Conservation (phyloP, 2,113 vertebrate species). For the Dipodomys ordii region DNA sequence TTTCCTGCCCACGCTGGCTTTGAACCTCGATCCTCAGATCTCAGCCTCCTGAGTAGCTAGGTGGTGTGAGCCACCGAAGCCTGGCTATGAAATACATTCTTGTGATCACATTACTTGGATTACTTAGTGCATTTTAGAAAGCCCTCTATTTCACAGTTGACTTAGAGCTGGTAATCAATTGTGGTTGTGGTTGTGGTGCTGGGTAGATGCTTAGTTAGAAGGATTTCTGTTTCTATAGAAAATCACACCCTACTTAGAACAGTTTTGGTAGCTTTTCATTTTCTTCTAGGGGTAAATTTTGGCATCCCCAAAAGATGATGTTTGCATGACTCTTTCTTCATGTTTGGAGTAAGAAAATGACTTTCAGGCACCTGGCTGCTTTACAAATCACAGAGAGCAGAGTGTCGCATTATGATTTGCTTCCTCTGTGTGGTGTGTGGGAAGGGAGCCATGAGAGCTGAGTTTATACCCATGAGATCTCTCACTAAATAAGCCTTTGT, state of each 20-base stretch:
- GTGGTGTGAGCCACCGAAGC: too few species aligned
- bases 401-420: background rate
- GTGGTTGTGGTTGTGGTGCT: background rate
- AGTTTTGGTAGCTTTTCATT: background rate
- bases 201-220: background rate
- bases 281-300: slow-evolving; percentile 18
- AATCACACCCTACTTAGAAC: background rate
- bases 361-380: background rate
- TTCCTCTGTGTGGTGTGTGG: background rate
- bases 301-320: background rate
- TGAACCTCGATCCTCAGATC: too few species aligned
- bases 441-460: background rate
- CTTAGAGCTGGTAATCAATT: background rate
- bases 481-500: background rate
- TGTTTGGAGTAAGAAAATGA: background rate
- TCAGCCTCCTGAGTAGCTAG: too few species aligned
- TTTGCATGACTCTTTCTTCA: background rate
- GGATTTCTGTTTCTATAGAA: background rate
- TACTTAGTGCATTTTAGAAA: slow-evolving; percentile 39
- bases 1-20: too few species aligned
- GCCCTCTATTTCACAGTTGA: background rate
- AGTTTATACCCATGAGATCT: background rate
- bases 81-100: background rate
- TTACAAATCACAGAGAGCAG: background rate
- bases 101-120: slow-evolving; percentile 12